Percentiles rank a stretch among this genome's conserved stretches.
Conservation (phyloP, 2,797 vertebrate species). For the Amniataba percoides region DNA sequence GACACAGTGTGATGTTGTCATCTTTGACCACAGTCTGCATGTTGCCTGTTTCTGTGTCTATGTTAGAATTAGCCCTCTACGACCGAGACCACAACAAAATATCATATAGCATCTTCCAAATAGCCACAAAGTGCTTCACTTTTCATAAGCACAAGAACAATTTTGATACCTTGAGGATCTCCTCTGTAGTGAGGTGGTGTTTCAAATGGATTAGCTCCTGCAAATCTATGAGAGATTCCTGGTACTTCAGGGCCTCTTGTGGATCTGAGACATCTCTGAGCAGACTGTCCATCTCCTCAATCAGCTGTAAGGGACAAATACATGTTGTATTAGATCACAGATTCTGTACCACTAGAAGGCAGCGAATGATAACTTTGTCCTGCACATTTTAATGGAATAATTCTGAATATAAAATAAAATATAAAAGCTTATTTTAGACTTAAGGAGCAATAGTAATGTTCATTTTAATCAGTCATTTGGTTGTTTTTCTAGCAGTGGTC, state of each 20-base stretch:
- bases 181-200: conserved; percentile 83
- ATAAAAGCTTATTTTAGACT: not conserved
- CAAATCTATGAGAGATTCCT: conserved; percentile 81
- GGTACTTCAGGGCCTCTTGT: conserved; percentile 73
- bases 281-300: conserved; percentile 86
- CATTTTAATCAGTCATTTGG: not conserved
- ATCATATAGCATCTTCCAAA: not conserved
- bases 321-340: not conserved
- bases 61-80: conserved; percentile 82
- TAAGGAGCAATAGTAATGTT: not conserved
- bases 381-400: not conserved
- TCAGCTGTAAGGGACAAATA: conserved; percentile 81
- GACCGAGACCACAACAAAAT: conserved; percentile 5
- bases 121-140: not conserved
- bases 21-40: conserved; percentile 89
- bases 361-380: not conserved
- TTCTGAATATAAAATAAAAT: not conserved
- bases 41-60: conserved; percentile 91
- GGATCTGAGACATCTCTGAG: conserved; percentile 78
- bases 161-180: conserved; percentile 89
- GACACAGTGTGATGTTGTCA: conserved; percentile 87
- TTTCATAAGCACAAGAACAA: not conserved
- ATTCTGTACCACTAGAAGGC: not conserved
- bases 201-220: conserved; percentile 87
- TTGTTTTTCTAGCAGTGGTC: not conserved